Evolutionary conservation across 2,113 vertebrate species (phyloP).

Genomic region (Circaetus cinerascens): DNA sequence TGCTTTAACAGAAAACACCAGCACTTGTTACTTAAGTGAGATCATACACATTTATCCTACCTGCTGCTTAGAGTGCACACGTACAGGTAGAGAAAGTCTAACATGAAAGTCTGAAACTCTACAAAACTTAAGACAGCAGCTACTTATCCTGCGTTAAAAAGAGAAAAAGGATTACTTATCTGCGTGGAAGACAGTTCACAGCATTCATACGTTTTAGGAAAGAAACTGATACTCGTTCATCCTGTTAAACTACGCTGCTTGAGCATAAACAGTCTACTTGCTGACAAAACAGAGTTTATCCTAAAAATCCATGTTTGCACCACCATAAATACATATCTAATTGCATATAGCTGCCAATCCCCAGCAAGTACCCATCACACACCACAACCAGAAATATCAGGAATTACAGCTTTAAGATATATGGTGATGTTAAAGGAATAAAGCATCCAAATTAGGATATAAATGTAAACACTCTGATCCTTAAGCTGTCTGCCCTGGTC

Average conservation of each 20-base stretch:
- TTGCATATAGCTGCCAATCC: not conserved
- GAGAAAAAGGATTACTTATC: not conserved
- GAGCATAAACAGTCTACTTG: not conserved
- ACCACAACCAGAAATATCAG: not conserved
- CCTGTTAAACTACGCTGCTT: not conserved
- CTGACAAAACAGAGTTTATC: not conserved
- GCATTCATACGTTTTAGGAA: fast-evolving
- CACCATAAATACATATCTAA: not conserved
- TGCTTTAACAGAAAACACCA: not conserved
- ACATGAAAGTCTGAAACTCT: not conserved
- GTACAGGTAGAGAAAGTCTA: not conserved
- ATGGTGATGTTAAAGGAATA: not conserved
- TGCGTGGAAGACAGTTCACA: not conserved
- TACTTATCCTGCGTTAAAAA: no score
- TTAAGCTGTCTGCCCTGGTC: not conserved
- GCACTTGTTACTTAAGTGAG: not conserved
- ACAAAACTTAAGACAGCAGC: not conserved
- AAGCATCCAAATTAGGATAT: not conserved
- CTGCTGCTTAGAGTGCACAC: not conserved
- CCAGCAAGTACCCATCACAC: not conserved
- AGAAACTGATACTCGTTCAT: not conserved
- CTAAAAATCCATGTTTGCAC: not conserved
- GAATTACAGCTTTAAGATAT: not conserved
- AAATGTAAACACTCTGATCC: no score
- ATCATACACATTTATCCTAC: not conserved